Conservation (phyloP, 1,140 invertebrate genomes). For the Conus betulinus region DNA sequence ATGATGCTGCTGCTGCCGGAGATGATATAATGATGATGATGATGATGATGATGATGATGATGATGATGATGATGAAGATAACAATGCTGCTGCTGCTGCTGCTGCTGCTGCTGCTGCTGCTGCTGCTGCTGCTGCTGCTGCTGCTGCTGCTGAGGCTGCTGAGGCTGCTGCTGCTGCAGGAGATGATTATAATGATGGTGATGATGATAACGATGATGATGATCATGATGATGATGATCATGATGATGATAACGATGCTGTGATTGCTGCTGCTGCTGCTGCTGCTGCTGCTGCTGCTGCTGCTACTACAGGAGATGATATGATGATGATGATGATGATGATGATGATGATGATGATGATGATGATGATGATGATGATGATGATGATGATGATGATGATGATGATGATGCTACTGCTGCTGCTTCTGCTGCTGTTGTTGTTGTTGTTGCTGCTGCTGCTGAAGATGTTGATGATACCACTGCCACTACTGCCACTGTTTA, state of each 20-base stretch:
- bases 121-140: background rate
- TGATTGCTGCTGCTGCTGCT: background rate
- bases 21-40: too few species aligned
- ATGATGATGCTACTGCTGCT: too few species aligned
- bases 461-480: background rate
- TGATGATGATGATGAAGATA: background rate
- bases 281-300: background rate
- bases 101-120: background rate
- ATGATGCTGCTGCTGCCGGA: too few species aligned
- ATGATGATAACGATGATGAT: background rate
- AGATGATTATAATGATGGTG: background rate
- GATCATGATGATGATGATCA: background rate
- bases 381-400: too few species aligned
- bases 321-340: too few species aligned
- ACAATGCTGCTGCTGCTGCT: background rate
- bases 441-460: too few species aligned
- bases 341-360: too few species aligned
- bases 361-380: too few species aligned
- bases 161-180: background rate
- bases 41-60: background rate
- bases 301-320: too few species aligned
- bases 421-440: too few species aligned
- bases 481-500: background rate
- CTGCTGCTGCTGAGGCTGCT: background rate
- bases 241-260: background rate